Evolutionary conservation across 2,888 invertebrate species (phyloP), one percentile per base, ranked within the genome.

Genomic region (Chloromyia formosa): DNA sequence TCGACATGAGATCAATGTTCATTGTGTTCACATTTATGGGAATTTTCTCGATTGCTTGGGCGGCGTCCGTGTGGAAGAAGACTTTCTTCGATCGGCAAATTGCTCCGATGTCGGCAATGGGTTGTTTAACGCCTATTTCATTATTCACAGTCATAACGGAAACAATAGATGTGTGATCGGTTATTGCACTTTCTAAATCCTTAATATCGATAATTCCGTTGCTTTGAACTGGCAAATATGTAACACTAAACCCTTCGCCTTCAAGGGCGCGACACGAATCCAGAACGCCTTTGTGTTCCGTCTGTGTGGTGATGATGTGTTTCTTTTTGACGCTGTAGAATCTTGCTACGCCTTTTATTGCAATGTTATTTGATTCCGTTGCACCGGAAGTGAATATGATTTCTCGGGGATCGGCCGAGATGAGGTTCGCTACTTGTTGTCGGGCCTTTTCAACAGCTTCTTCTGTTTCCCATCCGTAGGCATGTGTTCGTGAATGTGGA

Each of bases 41-140:
- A 74, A 99, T 89, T 88, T 99, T 99, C 0, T 99, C 99, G 23
- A 97, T 88, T 3, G 98, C 98, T 85, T 99, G 99, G 1, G 99
- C 99, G n/a, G 98, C 98, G 87, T 99, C 99, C 0, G 99, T 99
- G 84, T 99, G 99, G 81, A 99, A 98, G 85, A 97, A 98, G 58
- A 98, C 89, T 82, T 97, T 97, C 81, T 91, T 94, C 75, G 90
- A 88, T 82, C 93, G 92, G 83, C 99, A 99, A 66, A 99, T 82
- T 42, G 88, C 89, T 72, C 98, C 98, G 80, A 99, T 98, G 82
- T 98, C 94, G 73, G 89, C 84, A 58, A 99, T 88, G 0, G 98
- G 98, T 84, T 99, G 99, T 81, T 88, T 89, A 0, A 99, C 97
- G 77, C 98, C 89, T 83, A 98, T 99, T 88, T 98, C 98, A 89